A percentile compares a stretch with the other conserved stretches of the same genome.
phyloP scores from a whole-genome alignment of 2,797 vertebrate genomes.

The Coregonus suidteri region DNA sequence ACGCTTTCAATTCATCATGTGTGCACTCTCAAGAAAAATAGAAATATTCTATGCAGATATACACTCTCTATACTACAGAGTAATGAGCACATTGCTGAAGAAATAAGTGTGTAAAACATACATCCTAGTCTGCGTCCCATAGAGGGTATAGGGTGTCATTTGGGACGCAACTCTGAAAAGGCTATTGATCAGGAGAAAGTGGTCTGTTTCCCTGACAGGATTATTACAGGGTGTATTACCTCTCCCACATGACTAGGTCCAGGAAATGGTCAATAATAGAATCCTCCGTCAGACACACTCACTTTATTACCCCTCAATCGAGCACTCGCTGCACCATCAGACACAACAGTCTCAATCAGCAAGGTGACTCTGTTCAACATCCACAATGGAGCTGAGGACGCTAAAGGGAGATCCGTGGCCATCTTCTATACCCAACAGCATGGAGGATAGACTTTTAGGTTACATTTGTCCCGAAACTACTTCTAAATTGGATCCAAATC shows the following conservation, averaged over 20 bases:
- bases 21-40: neutral
- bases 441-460: neutral
- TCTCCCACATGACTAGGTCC: slow-evolving; percentile 4
- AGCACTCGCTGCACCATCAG: neutral
- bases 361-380: neutral
- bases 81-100: neutral
- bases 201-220: slow-evolving; percentile 13
- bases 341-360: neutral
- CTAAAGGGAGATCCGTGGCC: neutral
- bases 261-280: slow-evolving; percentile 12
- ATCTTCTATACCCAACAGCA: neutral
- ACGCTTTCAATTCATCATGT: neutral
- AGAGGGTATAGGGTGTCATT: neutral
- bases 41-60: neutral
- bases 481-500: neutral
- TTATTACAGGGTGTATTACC: slow-evolving; percentile 19
- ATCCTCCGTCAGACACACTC: neutral
- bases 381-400: neutral
- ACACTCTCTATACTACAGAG: neutral
- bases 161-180: neutral
- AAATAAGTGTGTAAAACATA: neutral
- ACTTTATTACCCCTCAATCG: neutral
- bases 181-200: slow-evolving; percentile 18
- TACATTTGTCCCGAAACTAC: neutral
- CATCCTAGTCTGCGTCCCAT: neutral